Conservation (phyloP, 2,113 vertebrate species). For the Ramphastos sulfuratus region DNA sequence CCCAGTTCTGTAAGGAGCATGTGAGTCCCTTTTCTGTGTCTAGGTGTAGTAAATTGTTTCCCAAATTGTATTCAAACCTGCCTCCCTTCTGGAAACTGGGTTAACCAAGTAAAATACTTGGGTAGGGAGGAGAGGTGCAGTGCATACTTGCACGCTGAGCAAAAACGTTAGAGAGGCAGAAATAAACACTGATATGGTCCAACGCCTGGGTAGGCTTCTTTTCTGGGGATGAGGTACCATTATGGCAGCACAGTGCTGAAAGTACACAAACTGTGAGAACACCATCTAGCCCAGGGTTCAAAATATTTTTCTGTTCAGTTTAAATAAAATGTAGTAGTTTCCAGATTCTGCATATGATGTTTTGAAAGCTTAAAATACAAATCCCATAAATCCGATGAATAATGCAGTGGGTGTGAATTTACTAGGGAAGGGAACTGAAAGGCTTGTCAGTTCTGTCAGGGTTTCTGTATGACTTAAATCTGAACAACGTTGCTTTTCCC, state of each 20-base stretch:
- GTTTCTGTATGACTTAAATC: constrained; percentile 1
- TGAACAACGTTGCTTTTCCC: neutral
- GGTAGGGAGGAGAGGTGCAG: neutral
- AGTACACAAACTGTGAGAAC: neutral
- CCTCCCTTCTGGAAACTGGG: neutral
- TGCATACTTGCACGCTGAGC: neutral
- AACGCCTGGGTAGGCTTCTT: neutral
- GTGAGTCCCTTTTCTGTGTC: neutral
- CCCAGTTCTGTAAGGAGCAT: neutral
- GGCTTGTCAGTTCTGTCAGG: neutral
- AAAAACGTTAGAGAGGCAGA: neutral
- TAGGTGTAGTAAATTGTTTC: neutral
- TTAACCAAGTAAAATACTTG: neutral
- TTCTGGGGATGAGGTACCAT: neutral
- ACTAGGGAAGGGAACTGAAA: neutral
- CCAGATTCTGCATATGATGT: neutral
- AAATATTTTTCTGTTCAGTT: neutral
- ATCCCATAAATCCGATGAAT: neutral
- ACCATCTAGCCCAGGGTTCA: neutral
- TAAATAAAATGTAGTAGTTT: neutral
- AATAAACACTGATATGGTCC: neutral
- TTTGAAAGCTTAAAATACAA: neutral
- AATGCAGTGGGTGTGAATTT: neutral
- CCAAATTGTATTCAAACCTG: neutral
- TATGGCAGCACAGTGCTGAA: neutral